These are phyloP conservation scores for Passerina amoena DNA, from an alignment of 2,113 vertebrate species.

Conservation along the genomic window DNA sequence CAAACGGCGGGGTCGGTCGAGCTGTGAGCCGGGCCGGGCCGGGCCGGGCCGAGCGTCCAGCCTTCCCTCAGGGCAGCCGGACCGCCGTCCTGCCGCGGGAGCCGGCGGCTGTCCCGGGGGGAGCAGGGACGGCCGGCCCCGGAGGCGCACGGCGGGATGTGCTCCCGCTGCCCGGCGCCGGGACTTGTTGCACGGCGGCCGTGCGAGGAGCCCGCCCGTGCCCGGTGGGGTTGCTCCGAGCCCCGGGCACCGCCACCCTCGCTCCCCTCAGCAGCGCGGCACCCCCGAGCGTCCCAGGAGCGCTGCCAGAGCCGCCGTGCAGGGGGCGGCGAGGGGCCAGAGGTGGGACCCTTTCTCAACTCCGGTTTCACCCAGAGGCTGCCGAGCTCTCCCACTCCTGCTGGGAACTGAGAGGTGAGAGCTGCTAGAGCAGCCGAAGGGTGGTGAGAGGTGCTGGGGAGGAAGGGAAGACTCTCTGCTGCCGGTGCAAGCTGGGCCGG, in stretches of 20 bases:
- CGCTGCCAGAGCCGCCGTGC: not conserved
- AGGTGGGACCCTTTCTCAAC: not conserved
- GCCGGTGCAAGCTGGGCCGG: fast-evolving
- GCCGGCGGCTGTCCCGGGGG: not conserved
- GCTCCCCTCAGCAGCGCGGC: not conserved
- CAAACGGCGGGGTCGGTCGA: not conserved
- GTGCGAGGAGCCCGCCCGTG: not conserved
- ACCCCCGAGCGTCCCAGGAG: not conserved
- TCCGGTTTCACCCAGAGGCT: not conserved
- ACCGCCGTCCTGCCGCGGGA: not conserved
- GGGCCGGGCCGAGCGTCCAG: not conserved
- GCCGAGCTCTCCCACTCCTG: not conserved
- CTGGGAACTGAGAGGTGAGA: not conserved
- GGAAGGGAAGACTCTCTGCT: not conserved
- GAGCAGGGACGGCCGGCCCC: not conserved
- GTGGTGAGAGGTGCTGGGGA: not conserved
- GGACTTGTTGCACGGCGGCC: not conserved
- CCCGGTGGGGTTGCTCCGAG: not conserved
- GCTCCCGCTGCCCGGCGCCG: not conserved
- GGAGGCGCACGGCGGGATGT: not conserved
- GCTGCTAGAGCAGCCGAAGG: not conserved
- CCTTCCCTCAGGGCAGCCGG: not conserved
- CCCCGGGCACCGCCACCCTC: not conserved
- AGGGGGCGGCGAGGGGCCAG: fast-evolving
- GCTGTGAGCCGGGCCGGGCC: no score